Conservation (phyloP, 2,113 vertebrate species). For the Aleadryas rufinucha region DNA sequence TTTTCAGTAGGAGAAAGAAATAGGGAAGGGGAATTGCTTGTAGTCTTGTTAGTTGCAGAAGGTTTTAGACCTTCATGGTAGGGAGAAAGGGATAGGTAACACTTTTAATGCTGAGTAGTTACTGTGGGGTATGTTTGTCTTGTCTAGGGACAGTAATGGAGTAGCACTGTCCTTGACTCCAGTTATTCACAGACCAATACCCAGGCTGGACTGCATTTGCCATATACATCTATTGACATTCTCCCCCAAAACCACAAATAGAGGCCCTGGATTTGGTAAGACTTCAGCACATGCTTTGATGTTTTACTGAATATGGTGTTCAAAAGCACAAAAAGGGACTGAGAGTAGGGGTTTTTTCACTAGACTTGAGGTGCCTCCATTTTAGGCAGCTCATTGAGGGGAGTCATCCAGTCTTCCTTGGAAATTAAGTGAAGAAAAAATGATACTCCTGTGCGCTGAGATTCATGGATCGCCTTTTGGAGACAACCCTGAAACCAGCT, state of each 20-base stretch:
- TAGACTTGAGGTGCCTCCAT: neutral
- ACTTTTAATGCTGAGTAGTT: neutral
- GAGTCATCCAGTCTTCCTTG: neutral
- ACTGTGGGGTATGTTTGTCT: neutral
- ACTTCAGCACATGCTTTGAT: neutral
- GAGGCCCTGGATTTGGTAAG: neutral
- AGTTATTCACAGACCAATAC: neutral
- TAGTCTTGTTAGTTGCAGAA: conserved; percentile 59
- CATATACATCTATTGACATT: neutral
- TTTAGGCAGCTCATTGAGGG: neutral
- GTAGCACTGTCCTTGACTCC: neutral
- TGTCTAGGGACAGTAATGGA: neutral
- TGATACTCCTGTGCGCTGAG: neutral
- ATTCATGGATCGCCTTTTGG: neutral
- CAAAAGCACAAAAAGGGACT: neutral
- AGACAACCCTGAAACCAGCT: neutral
- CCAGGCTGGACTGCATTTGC: neutral
- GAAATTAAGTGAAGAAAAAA: neutral
- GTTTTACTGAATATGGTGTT: neutral
- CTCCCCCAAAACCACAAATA: neutral
- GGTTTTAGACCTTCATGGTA: neutral
- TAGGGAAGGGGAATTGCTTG: neutral
- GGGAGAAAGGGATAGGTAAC: neutral
- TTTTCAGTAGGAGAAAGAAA: conserved; percentile 50
- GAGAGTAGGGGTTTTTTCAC: neutral